phyloP scores from a whole-genome alignment of 2,888 invertebrate species.

The Erebia ligea region DNA sequence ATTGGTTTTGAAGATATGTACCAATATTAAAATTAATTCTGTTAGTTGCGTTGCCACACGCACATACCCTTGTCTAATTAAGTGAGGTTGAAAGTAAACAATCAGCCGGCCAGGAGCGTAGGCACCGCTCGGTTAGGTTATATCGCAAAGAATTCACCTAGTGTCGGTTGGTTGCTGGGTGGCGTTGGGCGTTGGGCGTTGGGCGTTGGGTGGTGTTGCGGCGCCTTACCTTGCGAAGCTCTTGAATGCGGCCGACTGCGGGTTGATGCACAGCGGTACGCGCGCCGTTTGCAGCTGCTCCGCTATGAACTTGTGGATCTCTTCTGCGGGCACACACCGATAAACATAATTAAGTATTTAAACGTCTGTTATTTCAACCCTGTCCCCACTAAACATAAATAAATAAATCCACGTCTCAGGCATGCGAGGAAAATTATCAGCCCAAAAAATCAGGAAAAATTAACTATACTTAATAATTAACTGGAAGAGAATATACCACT shows the following conservation, averaged over 20 bases:
- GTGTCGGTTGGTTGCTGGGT: conserved; percentile 79
- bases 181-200: conserved; percentile 44
- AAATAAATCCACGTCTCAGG: no score
- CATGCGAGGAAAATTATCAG: no score
- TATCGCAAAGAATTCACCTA: conserved; percentile 83
- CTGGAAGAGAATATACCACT: no score
- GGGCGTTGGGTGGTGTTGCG: conserved; percentile 50
- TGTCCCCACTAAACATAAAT: no score
- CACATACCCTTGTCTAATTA: no score
- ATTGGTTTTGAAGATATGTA: no score
- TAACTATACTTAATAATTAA: no score
- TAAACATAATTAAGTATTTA: conserved; percentile 4
- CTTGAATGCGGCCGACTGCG: conserved; percentile 99
- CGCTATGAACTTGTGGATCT: conserved; percentile 99
- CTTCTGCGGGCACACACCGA: conserved; percentile 86
- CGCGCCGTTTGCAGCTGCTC: conserved; percentile 97
- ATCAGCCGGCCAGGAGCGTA: conserved; percentile 31
- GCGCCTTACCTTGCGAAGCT: conserved; percentile 99
- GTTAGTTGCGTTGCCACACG: no score
- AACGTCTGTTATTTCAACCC: no score
- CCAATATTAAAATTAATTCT: no score
- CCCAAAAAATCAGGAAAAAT: no score
- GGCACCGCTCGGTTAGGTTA: conserved; percentile 61
- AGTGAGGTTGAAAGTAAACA: not conserved
- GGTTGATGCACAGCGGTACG: conserved; percentile 99